phyloP scores from a whole-genome alignment of 2,888 invertebrate genomes.

The Agrotis exclamationis region DNA sequence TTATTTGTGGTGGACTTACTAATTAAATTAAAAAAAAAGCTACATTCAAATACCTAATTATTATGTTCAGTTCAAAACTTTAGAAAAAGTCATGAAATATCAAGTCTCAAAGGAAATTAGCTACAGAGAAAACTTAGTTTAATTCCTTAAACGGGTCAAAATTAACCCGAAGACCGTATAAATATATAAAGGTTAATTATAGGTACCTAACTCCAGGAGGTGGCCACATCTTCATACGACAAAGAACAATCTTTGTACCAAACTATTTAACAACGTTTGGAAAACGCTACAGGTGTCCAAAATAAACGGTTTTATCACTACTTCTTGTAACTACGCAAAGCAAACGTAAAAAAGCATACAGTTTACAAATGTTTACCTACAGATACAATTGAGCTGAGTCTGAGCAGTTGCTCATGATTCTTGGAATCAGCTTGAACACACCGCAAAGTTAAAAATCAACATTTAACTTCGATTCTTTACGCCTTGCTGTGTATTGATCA shows the following conservation, averaged over 20 bases:
- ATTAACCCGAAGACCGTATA: too few species aligned
- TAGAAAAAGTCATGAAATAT: too few species aligned
- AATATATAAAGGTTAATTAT: too few species aligned
- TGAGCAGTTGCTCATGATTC: conserved; percentile 51
- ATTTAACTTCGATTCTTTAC: conserved; percentile 57
- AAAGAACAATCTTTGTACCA: background rate
- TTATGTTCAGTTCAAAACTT: too few species aligned
- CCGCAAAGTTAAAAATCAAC: conserved; percentile 58
- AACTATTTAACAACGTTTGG: conserved; percentile 16
- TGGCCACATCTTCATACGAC: too few species aligned
- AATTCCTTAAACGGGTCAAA: too few species aligned
- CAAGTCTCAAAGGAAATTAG: too few species aligned
- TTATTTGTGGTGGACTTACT: too few species aligned
- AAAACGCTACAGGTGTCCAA: conserved; percentile 27
- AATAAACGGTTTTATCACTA: conserved; percentile 24
- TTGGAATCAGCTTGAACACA: conserved; percentile 48
- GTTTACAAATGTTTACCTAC: conserved; percentile 36
- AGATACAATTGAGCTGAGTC: conserved; percentile 36
- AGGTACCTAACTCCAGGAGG: too few species aligned
- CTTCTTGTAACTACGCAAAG: conserved; percentile 39
- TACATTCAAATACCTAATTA: too few species aligned
- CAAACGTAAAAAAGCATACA: conserved; percentile 34
- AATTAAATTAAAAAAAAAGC: too few species aligned
- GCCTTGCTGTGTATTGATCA: conserved; percentile 52
- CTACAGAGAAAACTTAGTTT: too few species aligned